Base-by-base conservation (phyloP, 1,140 invertebrate species). In the Zaprionus gabonicus region DNA sequence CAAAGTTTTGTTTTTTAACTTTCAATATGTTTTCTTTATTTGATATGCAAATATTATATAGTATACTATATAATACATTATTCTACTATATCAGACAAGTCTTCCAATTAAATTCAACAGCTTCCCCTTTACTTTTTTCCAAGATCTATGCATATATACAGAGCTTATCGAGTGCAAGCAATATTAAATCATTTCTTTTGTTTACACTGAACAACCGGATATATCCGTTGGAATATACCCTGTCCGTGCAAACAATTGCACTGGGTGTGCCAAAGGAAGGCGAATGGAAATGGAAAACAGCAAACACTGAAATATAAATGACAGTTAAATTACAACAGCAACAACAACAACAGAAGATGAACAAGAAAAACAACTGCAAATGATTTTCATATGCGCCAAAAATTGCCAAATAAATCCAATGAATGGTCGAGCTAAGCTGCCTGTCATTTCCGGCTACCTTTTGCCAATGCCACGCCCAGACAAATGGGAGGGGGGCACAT, bases 341-440 rank as follows among this genome's bases (percentile, higher is more conserved):
- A 28, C 51, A 66, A 36, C n/a, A 70, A 49, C 31, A 53, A 38
- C 34, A 49, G 28, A 66, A 31, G 44, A 31, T 10, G 51, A 63
- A 55, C 25, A 62, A 56, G 34, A 67, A 69, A 59, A 34, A 34
- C 31, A 34, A 69, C 28, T 34, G n/a, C 36, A 44, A 56, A 59
- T 60, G 49, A 38, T 81, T 81, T 78, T 81, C 63, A 25, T 25
- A 63, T 65, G 41, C 74, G 72, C 41, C 57, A 51, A 60, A 81
- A 84, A 84, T 84, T 74, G 68, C 34, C 78, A 77, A 78, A 78
- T 66, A 84, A 85, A 78, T 78, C 75, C 74, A 78, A 66, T 81
- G 34, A 85, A 81, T 64, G 70, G 41, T 25, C 44, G 44, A 51
- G 55, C 73, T 55, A 53, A 68, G 64, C 51, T 67, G 68, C 31